A percentile compares a stretch with the other conserved stretches of the same genome.
phyloP scores from a whole-genome alignment of 2,888 invertebrate species.

The Idaea biselata region DNA sequence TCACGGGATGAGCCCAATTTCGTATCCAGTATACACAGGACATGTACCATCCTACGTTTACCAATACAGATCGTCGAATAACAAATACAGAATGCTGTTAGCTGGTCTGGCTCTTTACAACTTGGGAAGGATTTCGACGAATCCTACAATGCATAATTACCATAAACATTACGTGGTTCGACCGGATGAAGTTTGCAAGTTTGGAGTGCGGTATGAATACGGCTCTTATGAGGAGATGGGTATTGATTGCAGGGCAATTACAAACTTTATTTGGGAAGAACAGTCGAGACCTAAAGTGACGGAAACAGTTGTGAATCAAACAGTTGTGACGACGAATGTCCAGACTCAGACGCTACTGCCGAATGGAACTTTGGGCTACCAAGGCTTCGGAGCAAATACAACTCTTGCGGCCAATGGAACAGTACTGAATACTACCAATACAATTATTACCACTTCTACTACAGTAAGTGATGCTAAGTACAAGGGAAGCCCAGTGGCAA shows the following conservation, averaged over 20 bases:
- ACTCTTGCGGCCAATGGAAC: conserved; percentile 8
- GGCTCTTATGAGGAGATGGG: conserved; percentile 22
- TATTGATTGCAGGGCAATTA: conserved; percentile 26
- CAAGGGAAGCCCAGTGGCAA: conserved; percentile 17
- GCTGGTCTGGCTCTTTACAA: conserved; percentile 31
- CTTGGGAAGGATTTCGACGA: conserved; percentile 20
- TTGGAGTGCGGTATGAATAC: conserved; percentile 22
- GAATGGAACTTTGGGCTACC: conserved; percentile 11
- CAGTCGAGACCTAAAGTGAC: conserved; percentile 3
- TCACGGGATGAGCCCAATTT: conserved; percentile 8
- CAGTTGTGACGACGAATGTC: conserved; percentile 5
- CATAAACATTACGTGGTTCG: conserved; percentile 17
- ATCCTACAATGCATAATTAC: conserved; percentile 7
- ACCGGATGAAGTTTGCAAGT: conserved; percentile 27
- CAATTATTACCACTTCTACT: conserved; percentile 8
- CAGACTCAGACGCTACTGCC: conserved; percentile 6
- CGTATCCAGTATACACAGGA: conserved; percentile 23
- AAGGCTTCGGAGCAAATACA: conserved; percentile 6
- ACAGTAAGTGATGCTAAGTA: conserved; percentile 18
- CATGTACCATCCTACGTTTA: conserved; percentile 26
- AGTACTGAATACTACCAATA: conserved; percentile 10
- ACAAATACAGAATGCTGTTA: conserved; percentile 26
- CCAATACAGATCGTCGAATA: conserved; percentile 27
- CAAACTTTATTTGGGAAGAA: conserved; percentile 24
- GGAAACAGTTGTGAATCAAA: background rate